Conservation (phyloP, 2,888 invertebrate genomes). For the Amphipoea oculea region DNA sequence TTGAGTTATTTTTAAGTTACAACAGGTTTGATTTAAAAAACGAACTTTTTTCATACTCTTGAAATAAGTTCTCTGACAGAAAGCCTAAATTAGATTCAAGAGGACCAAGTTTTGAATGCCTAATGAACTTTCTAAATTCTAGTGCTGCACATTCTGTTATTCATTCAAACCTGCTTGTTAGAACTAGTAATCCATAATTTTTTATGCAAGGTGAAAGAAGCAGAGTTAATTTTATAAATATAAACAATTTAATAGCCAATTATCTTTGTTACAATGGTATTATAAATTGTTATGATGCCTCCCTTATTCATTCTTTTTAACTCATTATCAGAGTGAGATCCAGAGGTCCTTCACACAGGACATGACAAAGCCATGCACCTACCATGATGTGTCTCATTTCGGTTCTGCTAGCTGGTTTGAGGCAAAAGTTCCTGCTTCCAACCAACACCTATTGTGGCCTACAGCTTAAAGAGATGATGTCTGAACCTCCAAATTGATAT, state of each 20-base stretch:
- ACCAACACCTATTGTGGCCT: neutral
- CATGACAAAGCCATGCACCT: neutral
- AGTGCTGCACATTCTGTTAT: neutral
- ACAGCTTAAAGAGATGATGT: neutral
- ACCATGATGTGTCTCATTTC: neutral
- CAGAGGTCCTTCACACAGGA: neutral
- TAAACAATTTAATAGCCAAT: neutral
- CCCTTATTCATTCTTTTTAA: neutral
- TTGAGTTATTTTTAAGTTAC: neutral
- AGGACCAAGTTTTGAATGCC: neutral
- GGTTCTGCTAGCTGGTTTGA: neutral
- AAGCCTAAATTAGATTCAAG: neutral
- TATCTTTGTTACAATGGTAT: neutral
- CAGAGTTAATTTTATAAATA: no score
- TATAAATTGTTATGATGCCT: neutral
- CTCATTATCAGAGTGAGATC: neutral
- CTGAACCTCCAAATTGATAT: neutral
- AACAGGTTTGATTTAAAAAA: neutral
- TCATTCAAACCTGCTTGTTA: neutral
- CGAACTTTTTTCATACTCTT: neutral
- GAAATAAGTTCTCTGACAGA: neutral
- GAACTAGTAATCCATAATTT: neutral
- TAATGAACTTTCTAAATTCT: constrained; percentile 13
- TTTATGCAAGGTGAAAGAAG: neutral
- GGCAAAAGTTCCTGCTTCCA: no score